Evolutionary conservation across 2,113 vertebrate genomes (phyloP).

Genomic region (Phocoena phocoena): DNA sequence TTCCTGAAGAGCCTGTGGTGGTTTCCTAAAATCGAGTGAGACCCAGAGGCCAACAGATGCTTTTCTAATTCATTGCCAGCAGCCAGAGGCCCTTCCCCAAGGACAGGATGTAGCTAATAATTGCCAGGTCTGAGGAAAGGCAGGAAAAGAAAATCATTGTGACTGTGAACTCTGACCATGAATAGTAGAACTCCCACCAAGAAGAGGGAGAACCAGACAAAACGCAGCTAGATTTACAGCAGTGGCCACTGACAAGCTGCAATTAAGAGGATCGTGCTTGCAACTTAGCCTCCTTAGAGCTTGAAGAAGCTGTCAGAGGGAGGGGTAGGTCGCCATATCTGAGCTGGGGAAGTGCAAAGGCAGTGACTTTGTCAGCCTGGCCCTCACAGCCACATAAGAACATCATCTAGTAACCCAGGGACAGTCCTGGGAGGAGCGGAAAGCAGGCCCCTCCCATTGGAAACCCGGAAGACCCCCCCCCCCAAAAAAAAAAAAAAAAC

Average conservation of each 20-base stretch:
- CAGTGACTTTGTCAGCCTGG: conserved; percentile 85
- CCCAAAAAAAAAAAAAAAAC: background rate
- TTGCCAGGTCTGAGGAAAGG: conserved; percentile 77
- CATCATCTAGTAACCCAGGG: conserved; percentile 85
- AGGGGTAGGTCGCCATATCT: accelerated
- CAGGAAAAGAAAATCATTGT: conserved; percentile 73
- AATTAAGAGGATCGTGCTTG: conserved; percentile 85
- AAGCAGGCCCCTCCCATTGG: background rate
- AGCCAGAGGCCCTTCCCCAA: conserved; percentile 76
- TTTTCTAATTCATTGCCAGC: conserved; percentile 67
- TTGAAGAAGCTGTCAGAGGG: conserved; percentile 76
- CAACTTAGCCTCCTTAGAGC: conserved; percentile 20
- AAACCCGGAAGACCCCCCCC: accelerated
- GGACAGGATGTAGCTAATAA: conserved; percentile 86
- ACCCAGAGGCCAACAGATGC: conserved; percentile 50
- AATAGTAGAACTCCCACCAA: conserved; percentile 86
- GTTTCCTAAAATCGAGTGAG: conserved; percentile 68
- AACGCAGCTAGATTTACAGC: conserved; percentile 84
- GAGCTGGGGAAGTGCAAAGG: conserved; percentile 86
- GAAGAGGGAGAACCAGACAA: conserved; percentile 89
- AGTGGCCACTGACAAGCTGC: conserved; percentile 86
- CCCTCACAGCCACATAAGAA: conserved; percentile 86
- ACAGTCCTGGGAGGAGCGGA: conserved; percentile 77
- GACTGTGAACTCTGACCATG: conserved; percentile 85
- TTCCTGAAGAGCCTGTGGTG: conserved; percentile 33